These are phyloP conservation scores for Epizoanthus scotinus DNA, from an alignment of 92 coral and sea anemone genomes.

Conservation along the genomic window DNA sequence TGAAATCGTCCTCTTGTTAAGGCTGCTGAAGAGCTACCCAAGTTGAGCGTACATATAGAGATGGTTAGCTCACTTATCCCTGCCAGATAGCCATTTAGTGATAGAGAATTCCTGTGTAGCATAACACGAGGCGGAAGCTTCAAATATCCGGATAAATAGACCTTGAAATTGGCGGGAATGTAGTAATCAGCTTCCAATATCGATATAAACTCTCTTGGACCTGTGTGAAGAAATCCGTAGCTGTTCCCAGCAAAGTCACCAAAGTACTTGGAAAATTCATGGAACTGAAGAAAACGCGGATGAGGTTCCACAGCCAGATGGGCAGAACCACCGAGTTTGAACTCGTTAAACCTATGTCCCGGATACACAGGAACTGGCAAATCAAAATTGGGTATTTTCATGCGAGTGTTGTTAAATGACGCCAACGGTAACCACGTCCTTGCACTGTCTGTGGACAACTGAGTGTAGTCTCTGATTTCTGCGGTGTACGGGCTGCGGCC, in stretches of 20 bases:
- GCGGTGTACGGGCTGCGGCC: slow-evolving; percentile 48
- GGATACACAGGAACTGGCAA: slow-evolving; percentile 28
- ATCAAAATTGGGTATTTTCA: slow-evolving; percentile 25
- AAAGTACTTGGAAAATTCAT: slow-evolving; percentile 39
- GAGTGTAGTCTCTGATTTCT: slow-evolving; percentile 45
- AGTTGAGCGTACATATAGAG: slow-evolving; percentile 50
- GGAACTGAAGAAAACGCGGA: slow-evolving; percentile 32
- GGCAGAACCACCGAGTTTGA: slow-evolving; percentile 57
- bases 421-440: slow-evolving; percentile 66
- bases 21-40: slow-evolving; percentile 57
- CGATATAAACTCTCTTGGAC: slow-evolving; percentile 54
- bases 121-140: slow-evolving; percentile 56
- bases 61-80: slow-evolving; percentile 59
- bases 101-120: slow-evolving; percentile 54
- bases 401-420: slow-evolving; percentile 15
- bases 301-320: slow-evolving; percentile 63
- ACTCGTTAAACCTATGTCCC: slow-evolving; percentile 51
- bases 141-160: slow-evolving; percentile 53
- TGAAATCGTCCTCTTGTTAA: slow-evolving; percentile 32
- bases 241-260: slow-evolving; percentile 52
- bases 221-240: slow-evolving; percentile 62
- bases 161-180: slow-evolving; percentile 59
- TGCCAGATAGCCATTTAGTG: slow-evolving; percentile 51
- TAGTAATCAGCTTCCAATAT: slow-evolving; percentile 39
- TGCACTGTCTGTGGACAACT: slow-evolving; percentile 50